phyloP scores from a whole-genome alignment of 2,888 invertebrate genomes.

The Tuberolachnus salignus region DNA sequence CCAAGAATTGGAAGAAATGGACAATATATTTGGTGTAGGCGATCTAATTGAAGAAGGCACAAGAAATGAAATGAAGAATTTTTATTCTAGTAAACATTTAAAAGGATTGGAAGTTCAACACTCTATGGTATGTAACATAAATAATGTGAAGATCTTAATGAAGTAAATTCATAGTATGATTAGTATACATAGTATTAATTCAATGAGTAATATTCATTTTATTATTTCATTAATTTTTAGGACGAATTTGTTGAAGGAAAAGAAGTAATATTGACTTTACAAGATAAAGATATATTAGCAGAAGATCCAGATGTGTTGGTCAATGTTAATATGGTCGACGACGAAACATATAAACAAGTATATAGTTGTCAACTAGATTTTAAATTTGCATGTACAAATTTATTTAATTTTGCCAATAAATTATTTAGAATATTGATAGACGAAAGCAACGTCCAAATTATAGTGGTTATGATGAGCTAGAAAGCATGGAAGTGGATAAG shows the following conservation, averaged over 20 bases:
- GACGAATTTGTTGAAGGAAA: constrained; percentile 76
- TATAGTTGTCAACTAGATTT: neutral
- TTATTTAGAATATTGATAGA: constrained; percentile 75
- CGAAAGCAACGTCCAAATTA: constrained; percentile 86
- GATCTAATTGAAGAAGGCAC: constrained; percentile 83
- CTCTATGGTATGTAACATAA: constrained; percentile 65
- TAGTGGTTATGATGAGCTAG: constrained; percentile 83
- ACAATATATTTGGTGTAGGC: constrained; percentile 89
- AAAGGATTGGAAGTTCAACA: constrained; percentile 87
- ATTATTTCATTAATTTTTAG: constrained; percentile 60
- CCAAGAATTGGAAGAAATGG: constrained; percentile 91
- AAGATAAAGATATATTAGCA: constrained; percentile 89
- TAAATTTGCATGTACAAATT: too few relatives aligned
- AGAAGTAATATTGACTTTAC: constrained; percentile 86
- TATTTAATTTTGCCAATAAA: constrained; percentile 15
- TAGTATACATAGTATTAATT: too few relatives aligned
- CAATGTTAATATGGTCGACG: constrained; percentile 87
- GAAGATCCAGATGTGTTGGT: constrained; percentile 86
- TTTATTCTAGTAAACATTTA: constrained; percentile 76
- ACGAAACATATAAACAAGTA: constrained; percentile 81
- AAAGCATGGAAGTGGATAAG: constrained; percentile 73
- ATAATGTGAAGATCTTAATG: neutral
- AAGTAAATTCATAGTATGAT: too few relatives aligned
- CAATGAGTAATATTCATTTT: constrained; percentile 8
- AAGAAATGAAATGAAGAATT: constrained; percentile 66